Evolutionary conservation across 2,113 vertebrate species (phyloP), one percentile per base, ranked within the genome.

Genomic region (Gallinago media): DNA sequence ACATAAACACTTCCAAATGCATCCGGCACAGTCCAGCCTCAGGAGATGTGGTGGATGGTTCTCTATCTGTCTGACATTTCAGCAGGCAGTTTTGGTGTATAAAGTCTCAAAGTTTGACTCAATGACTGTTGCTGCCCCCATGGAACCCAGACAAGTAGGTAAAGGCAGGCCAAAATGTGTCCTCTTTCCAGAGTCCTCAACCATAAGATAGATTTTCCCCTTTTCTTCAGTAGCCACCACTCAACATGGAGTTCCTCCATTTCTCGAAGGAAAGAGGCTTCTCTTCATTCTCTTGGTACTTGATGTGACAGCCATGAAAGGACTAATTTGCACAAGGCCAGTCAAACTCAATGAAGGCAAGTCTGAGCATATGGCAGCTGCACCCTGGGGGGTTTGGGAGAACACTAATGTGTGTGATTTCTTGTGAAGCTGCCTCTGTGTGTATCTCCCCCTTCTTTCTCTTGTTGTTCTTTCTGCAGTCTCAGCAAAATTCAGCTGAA

Each of bases 51-150:
- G 56, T 56, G 49, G 11, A 40, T n/a, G 13, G 15, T 38, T 84
- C 73, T 83, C 46, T 72, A 83, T 42, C 25, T 77, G 32, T 46
- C 47, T 72, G 66, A 19, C 21, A 71, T 58, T 86, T 87, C 59
- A 66, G 44, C 31, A 67, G 47, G 36, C 36, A 84, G 31, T 14
- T 25, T 29, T 55, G 34, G 2, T 59, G 20, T 42, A 27, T 6
- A 13, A 44, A 76, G 66, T 23, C 50, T 34, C 63, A 66, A 72
- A 82, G 34, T 4, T 54, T 79, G 55, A 50, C 34, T 76, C 47
- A 44, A 29, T 34, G n/a, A 20, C 27, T 87, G 50, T 46, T 49
- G 31, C 55, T 40, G 16, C 11, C 52, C 46, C n/a, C 0, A 0
- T 19, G 68, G 86, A 83, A 91, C 18, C 4, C 49, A 70, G 6